A percentile compares a stretch with the other conserved stretches of the same genome.
phyloP scores from a whole-genome alignment of 1,140 invertebrate species.

The Diorhabda carinulata region DNA sequence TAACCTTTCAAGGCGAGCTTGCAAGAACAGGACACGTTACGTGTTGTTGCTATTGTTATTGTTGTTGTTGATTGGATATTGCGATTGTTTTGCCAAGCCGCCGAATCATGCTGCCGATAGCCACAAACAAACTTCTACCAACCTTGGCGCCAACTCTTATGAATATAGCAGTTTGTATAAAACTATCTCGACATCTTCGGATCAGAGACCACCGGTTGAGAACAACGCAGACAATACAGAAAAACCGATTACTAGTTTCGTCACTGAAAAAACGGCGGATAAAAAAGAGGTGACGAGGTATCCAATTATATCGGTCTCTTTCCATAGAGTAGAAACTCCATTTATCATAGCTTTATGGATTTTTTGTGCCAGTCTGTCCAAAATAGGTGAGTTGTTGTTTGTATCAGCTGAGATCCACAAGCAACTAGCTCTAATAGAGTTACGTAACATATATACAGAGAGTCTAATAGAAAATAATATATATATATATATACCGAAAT shows the following conservation, averaged over 20 bases:
- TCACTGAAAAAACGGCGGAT: slow-evolving; percentile 31
- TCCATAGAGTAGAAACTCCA: slow-evolving; percentile 82
- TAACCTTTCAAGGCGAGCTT: slow-evolving; percentile 55
- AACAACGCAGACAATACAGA: not conserved
- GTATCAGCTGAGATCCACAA: not conserved
- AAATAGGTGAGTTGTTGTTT: slow-evolving; percentile 75
- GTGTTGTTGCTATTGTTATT: slow-evolving; percentile 35
- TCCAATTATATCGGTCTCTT: slow-evolving; percentile 78
- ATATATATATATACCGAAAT: too few species aligned
- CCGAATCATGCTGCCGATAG: slow-evolving; percentile 37
- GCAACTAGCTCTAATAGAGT: too few species aligned
- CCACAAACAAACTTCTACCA: slow-evolving; percentile 24
- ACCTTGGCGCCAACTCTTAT: slow-evolving; percentile 24
- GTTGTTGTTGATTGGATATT: slow-evolving; percentile 21
- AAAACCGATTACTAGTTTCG: slow-evolving; percentile 23
- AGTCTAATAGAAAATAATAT: too few species aligned
- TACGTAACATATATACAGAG: too few species aligned
- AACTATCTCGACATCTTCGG: slow-evolving; percentile 23
- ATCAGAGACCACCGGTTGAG: slow-evolving; percentile 32
- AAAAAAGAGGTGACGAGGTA: slow-evolving; percentile 52
- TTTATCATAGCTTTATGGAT: slow-evolving; percentile 94
- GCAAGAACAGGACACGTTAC: slow-evolving; percentile 44
- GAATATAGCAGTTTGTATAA: slow-evolving; percentile 29
- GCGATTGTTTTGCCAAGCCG: slow-evolving; percentile 27
- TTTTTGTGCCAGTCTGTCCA: slow-evolving; percentile 87